These are phyloP conservation scores for Tenrec ecaudatus DNA, from an alignment of 2,113 vertebrate species.

Conservation along the genomic window DNA sequence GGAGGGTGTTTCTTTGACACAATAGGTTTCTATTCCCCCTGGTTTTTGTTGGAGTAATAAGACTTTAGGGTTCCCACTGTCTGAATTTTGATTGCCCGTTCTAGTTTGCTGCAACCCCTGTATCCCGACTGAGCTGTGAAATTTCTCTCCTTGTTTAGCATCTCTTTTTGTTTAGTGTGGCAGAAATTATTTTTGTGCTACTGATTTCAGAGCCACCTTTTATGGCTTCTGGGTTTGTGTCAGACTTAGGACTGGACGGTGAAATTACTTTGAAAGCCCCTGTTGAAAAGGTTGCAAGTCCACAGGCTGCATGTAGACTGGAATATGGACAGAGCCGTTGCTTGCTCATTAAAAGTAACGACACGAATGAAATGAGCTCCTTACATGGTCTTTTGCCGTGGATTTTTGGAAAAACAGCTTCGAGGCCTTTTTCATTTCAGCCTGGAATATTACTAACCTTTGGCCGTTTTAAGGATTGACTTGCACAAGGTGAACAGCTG, in stretches of 20 bases:
- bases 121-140: neutral
- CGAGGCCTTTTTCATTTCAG: neutral
- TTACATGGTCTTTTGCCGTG: neutral
- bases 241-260: neutral
- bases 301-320: neutral
- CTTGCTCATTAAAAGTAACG: neutral
- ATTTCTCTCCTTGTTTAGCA: neutral
- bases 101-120: neutral
- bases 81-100: slow-evolving; percentile 2
- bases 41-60: neutral
- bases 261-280: neutral
- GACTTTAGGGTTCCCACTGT: neutral
- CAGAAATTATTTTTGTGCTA: neutral
- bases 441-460: neutral
- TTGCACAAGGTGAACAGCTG: neutral
- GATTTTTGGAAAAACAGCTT: neutral
- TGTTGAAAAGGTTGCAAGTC: neutral
- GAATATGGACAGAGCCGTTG: neutral
- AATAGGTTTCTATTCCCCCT: neutral
- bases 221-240: slow-evolving; percentile 41
- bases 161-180: neutral
- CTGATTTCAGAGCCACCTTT: neutral
- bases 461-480: neutral
- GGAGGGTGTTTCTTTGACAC: neutral
- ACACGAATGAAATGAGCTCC: neutral